These are phyloP conservation scores for Brachyhypopomus occidentalis DNA, from an alignment of 2,113 vertebrate genomes.

Conservation along the genomic window DNA sequence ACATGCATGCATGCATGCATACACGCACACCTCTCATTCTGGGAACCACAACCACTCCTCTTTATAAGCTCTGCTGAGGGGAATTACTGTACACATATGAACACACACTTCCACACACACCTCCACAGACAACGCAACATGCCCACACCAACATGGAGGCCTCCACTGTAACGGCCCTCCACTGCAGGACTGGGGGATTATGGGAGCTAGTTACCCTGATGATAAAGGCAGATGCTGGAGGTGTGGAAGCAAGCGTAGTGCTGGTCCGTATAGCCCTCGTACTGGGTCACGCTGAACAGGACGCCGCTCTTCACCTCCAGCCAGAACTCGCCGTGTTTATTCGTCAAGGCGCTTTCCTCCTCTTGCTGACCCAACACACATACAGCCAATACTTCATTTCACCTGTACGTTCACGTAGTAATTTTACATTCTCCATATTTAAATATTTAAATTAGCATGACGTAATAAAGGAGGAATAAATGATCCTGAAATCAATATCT, in stretches of 20 bases:
- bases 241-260: conserved; percentile 94
- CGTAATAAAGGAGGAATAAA: not conserved
- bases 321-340: conserved; percentile 95
- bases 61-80: not conserved
- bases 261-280: conserved; percentile 93
- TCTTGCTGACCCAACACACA: conserved; percentile 72
- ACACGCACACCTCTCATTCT: not conserved
- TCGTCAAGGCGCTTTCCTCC: conserved; percentile 77
- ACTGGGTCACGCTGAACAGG: conserved; percentile 88
- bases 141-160: too few relatives aligned
- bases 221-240: conserved; percentile 85
- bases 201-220: conserved; percentile 83
- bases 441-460: not conserved
- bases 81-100: not conserved
- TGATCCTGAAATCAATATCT: too few relatives aligned
- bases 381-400: not conserved
- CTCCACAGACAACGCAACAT: not conserved
- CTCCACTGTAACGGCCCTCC: too few relatives aligned
- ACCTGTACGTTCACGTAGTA: too few relatives aligned
- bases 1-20: too few relatives aligned
- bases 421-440: not conserved
- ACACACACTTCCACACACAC: not conserved
- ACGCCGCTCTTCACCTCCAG: conserved; percentile 86
- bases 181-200: too few relatives aligned
- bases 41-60: not conserved